Base-by-base conservation (phyloP, 1,140 invertebrate genomes). In the Phymorhynchus buccinoides region DNA sequence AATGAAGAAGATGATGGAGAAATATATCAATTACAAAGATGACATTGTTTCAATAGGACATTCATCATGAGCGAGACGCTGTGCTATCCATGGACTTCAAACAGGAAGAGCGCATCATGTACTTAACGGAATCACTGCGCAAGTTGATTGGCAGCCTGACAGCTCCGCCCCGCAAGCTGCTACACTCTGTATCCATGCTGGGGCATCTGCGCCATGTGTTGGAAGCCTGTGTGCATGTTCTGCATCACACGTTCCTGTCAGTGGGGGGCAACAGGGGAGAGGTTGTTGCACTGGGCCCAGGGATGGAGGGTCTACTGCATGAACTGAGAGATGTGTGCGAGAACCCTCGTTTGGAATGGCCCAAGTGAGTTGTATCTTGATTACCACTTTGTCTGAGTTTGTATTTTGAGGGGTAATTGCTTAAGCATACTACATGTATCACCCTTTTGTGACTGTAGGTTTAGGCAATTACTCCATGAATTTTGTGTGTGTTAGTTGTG, bases 1-100 rank as follows among this genome's bases (percentile, higher is more conserved):
- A n/a, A 22, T 73, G 9, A n/a, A n/a, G n/a, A n/a, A n/a, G n/a
- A n/a, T n/a, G n/a, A n/a, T n/a, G n/a, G n/a, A n/a, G n/a, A n/a
- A n/a, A n/a, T n/a, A n/a, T n/a, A n/a, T n/a, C n/a, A n/a, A n/a
- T n/a, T n/a, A n/a, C n/a, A n/a, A n/a, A n/a, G n/a, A n/a, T n/a
- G n/a, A n/a, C n/a, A n/a, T n/a, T n/a, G n/a, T n/a, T n/a, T n/a
- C n/a, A n/a, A n/a, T n/a, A 81, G 80, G 80, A 81, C 37, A 32
- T 66, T 18, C 62, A 81, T 37, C 80, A 81, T 22, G 80, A 81
- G 80, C 48, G 39, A 27, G 80, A 81, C 32, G 80, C 80, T 22
- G 30, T 68, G 35, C 66, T n/a, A 12, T 27, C 30, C 52, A 37
- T 56, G 12, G n/a, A 79, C 6, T 27, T 2, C 22, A 37, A 37